These are phyloP conservation scores for Virgularia gustaviana DNA, from an alignment of 92 coral and sea anemone genomes.

Conservation along the genomic window DNA sequence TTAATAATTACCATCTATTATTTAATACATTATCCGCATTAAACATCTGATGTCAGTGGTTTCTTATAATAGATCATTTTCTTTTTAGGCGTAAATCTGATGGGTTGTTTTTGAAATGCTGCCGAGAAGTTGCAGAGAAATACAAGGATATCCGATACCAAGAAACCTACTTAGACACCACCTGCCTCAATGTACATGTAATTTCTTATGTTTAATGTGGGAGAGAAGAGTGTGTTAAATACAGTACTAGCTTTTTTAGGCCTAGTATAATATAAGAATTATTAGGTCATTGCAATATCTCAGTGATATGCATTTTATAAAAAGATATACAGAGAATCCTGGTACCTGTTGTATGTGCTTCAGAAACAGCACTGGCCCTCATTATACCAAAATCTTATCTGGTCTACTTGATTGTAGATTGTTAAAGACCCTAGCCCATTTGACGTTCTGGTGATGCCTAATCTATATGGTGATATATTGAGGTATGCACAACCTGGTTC, in stretches of 20 bases:
- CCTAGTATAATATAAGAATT: too few species aligned
- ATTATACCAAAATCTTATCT: too few species aligned
- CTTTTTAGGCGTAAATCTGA: constrained; percentile 85
- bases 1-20: too few species aligned
- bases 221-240: too few species aligned
- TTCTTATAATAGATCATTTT: not conserved
- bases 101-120: constrained; percentile 92
- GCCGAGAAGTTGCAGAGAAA: constrained; percentile 92
- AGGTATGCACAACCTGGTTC: constrained; percentile 47
- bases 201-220: too few species aligned
- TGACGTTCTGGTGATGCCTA: constrained; percentile 99
- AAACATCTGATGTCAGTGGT: too few species aligned
- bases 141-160: constrained; percentile 79
- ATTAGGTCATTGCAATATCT: too few species aligned
- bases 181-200: constrained; percentile 76
- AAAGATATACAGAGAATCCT: not conserved
- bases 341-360: too few species aligned
- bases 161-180: constrained; percentile 94
- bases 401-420: too few species aligned
- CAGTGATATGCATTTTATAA: not conserved
- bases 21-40: too few species aligned
- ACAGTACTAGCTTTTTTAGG: too few species aligned
- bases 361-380: too few species aligned
- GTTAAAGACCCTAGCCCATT: constrained; percentile 83
- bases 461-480: constrained; percentile 92